These are phyloP conservation scores for Protonemura montana DNA, from an alignment of 2,888 invertebrate genomes.

Conservation along the genomic window DNA sequence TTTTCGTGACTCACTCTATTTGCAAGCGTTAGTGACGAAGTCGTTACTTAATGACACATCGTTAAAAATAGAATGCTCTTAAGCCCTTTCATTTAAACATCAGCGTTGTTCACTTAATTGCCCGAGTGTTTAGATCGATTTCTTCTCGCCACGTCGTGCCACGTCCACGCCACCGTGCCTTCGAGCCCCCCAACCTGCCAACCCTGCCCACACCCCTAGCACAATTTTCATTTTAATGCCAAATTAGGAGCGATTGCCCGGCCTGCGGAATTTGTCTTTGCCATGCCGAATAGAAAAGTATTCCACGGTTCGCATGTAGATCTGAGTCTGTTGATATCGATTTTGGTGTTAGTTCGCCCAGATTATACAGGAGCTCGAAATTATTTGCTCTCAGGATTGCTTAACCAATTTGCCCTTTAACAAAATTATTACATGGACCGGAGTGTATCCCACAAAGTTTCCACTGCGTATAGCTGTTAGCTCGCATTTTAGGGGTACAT, in stretches of 20 bases:
- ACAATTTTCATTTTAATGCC: background rate
- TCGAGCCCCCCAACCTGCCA: background rate
- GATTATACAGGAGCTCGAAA: background rate
- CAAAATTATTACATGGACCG: background rate
- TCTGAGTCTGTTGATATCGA: background rate
- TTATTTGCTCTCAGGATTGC: background rate
- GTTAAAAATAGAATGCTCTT: constrained; percentile 12
- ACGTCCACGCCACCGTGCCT: background rate
- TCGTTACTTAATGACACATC: background rate
- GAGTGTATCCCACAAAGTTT: background rate
- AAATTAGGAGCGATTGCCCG: background rate
- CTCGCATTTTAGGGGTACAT: background rate
- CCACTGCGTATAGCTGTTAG: background rate
- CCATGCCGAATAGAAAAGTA: background rate
- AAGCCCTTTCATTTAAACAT: constrained; percentile 12
- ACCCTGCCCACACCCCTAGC: background rate
- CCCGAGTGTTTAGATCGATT: constrained; percentile 5
- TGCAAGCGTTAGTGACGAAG: background rate
- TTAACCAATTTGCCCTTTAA: background rate
- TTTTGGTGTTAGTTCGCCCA: background rate
- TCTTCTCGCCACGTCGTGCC: background rate
- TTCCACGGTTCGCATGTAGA: background rate
- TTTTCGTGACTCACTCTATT: background rate
- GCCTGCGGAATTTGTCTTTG: background rate
- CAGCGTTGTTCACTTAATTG: background rate